Percentiles rank a stretch among this genome's conserved stretches.
Conservation (phyloP, 2,113 vertebrate genomes). For the Agelaius phoeniceus region DNA sequence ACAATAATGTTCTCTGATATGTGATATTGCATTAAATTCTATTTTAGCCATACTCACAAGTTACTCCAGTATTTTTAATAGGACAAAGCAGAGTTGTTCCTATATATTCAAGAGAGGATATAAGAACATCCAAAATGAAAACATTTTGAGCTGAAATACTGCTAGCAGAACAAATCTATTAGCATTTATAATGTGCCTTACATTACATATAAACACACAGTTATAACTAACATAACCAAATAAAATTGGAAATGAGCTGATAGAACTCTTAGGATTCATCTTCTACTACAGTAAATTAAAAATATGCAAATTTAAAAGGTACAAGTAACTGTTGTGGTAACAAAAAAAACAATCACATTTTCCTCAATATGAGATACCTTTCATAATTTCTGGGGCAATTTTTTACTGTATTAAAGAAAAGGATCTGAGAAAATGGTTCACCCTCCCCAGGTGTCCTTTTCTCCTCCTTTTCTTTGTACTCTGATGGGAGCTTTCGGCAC, state of each 20-base stretch:
- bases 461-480: not conserved
- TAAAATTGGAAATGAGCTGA: constrained; percentile 26
- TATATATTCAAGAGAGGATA: not conserved
- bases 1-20: not conserved
- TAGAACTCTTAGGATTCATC: constrained; percentile 18
- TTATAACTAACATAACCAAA: constrained; percentile 17
- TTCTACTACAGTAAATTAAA: constrained; percentile 35
- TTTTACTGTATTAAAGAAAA: not conserved
- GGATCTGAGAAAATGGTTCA: not conserved
- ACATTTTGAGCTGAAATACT: not conserved
- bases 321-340: not conserved
- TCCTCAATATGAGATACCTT: not conserved
- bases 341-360: not conserved
- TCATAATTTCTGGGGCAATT: not conserved
- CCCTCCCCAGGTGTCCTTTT: not conserved
- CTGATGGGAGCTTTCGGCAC: not conserved
- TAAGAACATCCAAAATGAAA: not conserved
- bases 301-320: constrained; percentile 42
- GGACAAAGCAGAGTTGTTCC: not conserved
- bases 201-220: constrained; percentile 4
- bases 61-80: not conserved
- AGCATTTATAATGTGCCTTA: not conserved
- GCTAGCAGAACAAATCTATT: not conserved
- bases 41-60: not conserved
- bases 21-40: not conserved